Evolutionary conservation across 1,140 invertebrate genomes (phyloP), one percentile per base, ranked within the genome.

Genomic region (Luehdorfia chinensis): DNA sequence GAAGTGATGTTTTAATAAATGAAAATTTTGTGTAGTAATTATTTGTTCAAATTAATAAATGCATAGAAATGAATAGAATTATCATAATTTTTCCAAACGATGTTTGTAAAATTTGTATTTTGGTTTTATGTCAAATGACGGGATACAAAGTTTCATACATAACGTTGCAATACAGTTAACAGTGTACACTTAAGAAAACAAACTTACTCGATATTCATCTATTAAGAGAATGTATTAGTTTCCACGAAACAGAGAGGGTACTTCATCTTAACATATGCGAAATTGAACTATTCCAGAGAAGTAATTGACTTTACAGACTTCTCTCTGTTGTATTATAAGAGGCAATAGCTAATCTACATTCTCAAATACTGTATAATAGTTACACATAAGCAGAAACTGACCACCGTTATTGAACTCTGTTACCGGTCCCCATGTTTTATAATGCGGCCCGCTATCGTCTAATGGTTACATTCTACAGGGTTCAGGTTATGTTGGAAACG

Each of bases 271-370:
- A 64, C 66, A 51, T 65, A 62, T 62, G 50, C 67, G 51, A 66
- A 69, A 76, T 69, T 54, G 52, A 80, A 73, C 75, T 78, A 81
- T 76, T 77, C 54, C 43, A 49, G 32, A 56, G 55, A 60, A 75
- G 64, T 80, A 84, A 83, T 84, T 81, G 71, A 68, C 69, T 77
- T 75, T 69, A 66, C 54, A 60, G 43, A 47, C 56, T 69, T 66
- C 60, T 51, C 56, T 27, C 51, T 56, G 56, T 60, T 55, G 55
- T 61, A 56, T 47, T 61, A 68, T 66, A 71, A 73, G 73, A 71
- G 65, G 65, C 65, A 67, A 78, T 76, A 83, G 58, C 69, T 79
- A 81, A 84, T 81, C 77, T 84, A 71, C 75, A 74, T 84, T 73
- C 61, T 75, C 72, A 78, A 81, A 79, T 76, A 75, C 57, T 68